Conservation (phyloP, 2,113 vertebrate species). For the Xerus inauris region DNA sequence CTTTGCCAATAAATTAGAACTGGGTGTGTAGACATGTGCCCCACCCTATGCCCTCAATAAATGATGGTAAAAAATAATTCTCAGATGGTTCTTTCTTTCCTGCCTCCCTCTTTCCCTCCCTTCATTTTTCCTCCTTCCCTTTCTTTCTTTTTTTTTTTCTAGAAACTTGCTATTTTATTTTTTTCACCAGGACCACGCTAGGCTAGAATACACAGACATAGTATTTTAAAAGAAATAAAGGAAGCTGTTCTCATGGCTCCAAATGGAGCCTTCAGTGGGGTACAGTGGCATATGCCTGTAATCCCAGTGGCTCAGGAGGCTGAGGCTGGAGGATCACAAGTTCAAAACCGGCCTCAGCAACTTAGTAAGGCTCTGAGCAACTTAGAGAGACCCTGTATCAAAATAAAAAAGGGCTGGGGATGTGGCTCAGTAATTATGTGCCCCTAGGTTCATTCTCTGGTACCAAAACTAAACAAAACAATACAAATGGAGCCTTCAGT, state of each 20-base stretch:
- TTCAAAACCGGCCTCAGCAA: no score
- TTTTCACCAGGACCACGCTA: neutral
- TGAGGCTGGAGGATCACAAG: no score
- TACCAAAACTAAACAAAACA: no score
- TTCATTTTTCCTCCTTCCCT: accelerated
- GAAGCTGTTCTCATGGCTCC: neutral
- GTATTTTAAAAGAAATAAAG: slow-evolving; percentile 1
- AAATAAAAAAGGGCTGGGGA: no score
- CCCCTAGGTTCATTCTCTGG: no score
- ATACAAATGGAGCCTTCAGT: neutral
- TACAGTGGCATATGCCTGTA: no score
- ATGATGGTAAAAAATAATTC: neutral
- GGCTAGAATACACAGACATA: neutral
- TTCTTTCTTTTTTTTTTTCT: neutral
- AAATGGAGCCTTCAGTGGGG: neutral
- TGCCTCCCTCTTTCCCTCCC: neutral
- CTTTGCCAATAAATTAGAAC: neutral
- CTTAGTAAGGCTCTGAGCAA: no score
- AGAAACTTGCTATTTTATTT: slow-evolving; percentile 19
- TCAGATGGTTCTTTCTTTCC: neutral
- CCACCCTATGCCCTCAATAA: neutral
- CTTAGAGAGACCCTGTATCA: no score
- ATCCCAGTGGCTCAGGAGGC: no score
- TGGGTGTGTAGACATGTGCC: neutral
- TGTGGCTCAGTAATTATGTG: no score